Percentiles rank a stretch among this genome's conserved stretches.
These are phyloP conservation scores for Suricata suricatta DNA, from an alignment of 2,113 vertebrate species.

Conservation along the genomic window DNA sequence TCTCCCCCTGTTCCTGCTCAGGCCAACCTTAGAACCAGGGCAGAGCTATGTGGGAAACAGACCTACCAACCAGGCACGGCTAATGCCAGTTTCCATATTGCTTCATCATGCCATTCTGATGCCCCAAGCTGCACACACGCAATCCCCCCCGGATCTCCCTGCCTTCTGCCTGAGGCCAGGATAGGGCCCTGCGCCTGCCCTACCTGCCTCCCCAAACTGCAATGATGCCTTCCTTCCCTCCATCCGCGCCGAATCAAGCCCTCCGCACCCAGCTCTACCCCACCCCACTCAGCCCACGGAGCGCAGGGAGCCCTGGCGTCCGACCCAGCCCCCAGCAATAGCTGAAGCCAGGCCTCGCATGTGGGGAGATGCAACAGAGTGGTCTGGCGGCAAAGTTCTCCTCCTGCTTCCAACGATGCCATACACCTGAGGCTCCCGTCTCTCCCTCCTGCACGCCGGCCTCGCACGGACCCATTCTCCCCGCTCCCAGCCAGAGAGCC, in stretches of 20 bases:
- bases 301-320: not conserved
- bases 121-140: conserved; percentile 7
- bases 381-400: conserved; percentile 83
- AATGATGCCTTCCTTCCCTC: not conserved
- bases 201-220: conserved; percentile 24
- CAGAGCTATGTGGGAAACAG: conserved; percentile 39
- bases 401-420: conserved; percentile 48
- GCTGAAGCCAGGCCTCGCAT: not conserved
- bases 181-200: not conserved
- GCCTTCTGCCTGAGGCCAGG: not conserved
- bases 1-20: not conserved
- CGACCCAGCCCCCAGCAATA: conserved; percentile 14
- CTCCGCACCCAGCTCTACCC: not conserved
- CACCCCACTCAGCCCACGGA: conserved; percentile 39
- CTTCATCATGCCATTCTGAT: conserved; percentile 71
- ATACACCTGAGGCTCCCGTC: not conserved
- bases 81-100: conserved; percentile 76
- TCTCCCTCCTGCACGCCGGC: not conserved
- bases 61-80: not conserved
- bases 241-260: not conserved
- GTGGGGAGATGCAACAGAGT: conserved; percentile 70
- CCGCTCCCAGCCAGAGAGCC: not conserved
- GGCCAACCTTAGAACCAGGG: conserved; percentile 24
- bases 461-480: not conserved
- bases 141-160: not conserved